Evolutionary conservation across 2,113 vertebrate genomes (phyloP), one percentile per base, ranked within the genome.

Genomic region (Australoheros scitulus): DNA sequence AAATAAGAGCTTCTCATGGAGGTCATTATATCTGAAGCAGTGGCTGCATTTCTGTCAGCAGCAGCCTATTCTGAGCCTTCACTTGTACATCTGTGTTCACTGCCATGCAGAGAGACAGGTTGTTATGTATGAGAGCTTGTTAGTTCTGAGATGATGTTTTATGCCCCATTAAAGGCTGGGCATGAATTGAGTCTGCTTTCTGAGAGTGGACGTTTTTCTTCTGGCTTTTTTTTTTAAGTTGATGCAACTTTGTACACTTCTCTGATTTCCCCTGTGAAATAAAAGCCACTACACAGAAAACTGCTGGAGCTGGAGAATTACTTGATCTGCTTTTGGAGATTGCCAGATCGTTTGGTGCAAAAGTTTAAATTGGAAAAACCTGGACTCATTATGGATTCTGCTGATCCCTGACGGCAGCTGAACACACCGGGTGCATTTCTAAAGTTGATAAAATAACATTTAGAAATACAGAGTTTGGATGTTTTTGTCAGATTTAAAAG

Each of bases 1-100:
- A 82, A 90, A 88, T 50, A 72, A 79, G 77, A 85, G 60, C 60
- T 80, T 79, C 60, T 57, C 14, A 1, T 52, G 60, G 55, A 79
- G 58, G 61, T 81, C 61, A 22, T 89, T 83, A 52, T 81, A 78
- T 76, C 14, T 56, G 60, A 68, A 56, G 78, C 58, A 13, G 60
- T 2, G 26, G 6, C 68, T 34, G 29, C 11, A 4, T 72, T 72
- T 52, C 68, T 55, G 47, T 72, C 47, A 72, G 68, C 68, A 72
- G n/a, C 68, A 72, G 68, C 68, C 68, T 72, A 72, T 72, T 72
- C 47, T 72, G 68, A 55, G 68, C 47, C 17, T 32, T 52, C 65
- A n/a, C 65, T 52, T 72, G 1, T 14, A n/a, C 47, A 52, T 52
- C 65, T 4, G 68, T 72, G 26, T 58, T 43, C 34, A 55, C 68